Conservation (phyloP, 2,888 invertebrate genomes). For the Eurytoma californica region DNA sequence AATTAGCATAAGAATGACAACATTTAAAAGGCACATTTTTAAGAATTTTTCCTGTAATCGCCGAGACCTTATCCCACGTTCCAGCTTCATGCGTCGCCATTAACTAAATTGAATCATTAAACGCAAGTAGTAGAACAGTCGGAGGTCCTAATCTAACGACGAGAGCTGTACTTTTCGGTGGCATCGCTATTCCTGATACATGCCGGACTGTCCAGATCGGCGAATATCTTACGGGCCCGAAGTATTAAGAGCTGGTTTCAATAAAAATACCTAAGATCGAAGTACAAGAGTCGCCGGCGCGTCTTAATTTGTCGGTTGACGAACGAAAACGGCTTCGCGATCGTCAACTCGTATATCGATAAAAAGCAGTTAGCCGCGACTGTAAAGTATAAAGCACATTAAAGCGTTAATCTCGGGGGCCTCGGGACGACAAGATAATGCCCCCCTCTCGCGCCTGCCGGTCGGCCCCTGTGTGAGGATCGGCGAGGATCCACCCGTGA, state of each 20-base stretch:
- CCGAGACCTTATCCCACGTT: neutral
- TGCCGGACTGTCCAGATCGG: conserved; percentile 3
- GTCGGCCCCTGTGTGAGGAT: conserved; percentile 60
- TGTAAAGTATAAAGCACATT: conserved; percentile 72
- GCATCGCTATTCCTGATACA: neutral
- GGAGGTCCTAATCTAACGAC: no score
- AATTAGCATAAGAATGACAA: neutral
- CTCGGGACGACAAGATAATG: conserved; percentile 73
- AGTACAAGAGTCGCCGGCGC: neutral
- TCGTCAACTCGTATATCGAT: conserved; percentile 50
- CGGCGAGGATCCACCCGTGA: conserved; percentile 73
- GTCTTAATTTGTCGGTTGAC: conserved; percentile 53
- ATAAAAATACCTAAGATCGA: neutral
- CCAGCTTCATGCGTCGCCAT: neutral
- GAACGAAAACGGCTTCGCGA: conserved; percentile 45
- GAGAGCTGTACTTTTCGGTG: no score
- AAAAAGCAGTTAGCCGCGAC: conserved; percentile 57
- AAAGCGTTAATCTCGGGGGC: conserved; percentile 72
- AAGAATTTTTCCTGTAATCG: no score
- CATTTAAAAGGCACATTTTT: neutral
- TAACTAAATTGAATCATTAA: neutral
- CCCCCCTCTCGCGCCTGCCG: conserved; percentile 46
- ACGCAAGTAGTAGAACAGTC: no score
- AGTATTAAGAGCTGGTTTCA: neutral
- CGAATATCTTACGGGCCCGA: conserved; percentile 16